These are phyloP conservation scores for Hemichromis elongatus DNA, from an alignment of 2,113 vertebrate genomes.

Conservation along the genomic window DNA sequence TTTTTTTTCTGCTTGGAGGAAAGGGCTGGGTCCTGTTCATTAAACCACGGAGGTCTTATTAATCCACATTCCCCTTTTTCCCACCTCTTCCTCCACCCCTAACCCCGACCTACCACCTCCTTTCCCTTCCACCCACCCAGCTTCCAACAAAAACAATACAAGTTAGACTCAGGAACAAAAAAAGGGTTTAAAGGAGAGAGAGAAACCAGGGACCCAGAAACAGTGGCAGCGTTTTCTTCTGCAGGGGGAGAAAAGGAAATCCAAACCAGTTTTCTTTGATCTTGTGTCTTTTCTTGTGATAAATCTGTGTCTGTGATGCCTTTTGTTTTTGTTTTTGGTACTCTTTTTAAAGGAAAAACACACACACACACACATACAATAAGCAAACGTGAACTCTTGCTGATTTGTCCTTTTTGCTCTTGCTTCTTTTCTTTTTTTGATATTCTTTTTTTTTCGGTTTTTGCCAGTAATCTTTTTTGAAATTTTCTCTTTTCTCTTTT, in stretches of 20 bases:
- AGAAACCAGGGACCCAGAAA: conserved; percentile 1
- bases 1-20: conserved; percentile 15
- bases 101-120: background rate
- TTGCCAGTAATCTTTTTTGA: conserved; percentile 87
- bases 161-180: conserved; percentile 11
- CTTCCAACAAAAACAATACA: background rate
- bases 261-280: conserved; percentile 64
- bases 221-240: conserved; percentile 51
- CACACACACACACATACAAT: conserved; percentile 6
- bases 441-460: conserved; percentile 79
- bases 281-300: conserved; percentile 80
- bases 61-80: conserved; percentile 9
- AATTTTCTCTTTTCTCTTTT: conserved; percentile 83
- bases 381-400: conserved; percentile 72
- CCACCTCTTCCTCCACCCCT: background rate
- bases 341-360: conserved; percentile 66
- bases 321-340: conserved; percentile 73
- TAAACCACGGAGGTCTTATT: conserved; percentile 42
- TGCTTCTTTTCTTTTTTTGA: conserved; percentile 78
- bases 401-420: conserved; percentile 80
- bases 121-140: background rate
- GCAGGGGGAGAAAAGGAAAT: conserved; percentile 40
- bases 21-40: conserved; percentile 58
- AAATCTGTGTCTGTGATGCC: conserved; percentile 77
- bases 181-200: conserved; percentile 18